These are phyloP conservation scores for Anas platyrhynchos DNA, from an alignment of 2,113 vertebrate species.

Conservation along the genomic window DNA sequence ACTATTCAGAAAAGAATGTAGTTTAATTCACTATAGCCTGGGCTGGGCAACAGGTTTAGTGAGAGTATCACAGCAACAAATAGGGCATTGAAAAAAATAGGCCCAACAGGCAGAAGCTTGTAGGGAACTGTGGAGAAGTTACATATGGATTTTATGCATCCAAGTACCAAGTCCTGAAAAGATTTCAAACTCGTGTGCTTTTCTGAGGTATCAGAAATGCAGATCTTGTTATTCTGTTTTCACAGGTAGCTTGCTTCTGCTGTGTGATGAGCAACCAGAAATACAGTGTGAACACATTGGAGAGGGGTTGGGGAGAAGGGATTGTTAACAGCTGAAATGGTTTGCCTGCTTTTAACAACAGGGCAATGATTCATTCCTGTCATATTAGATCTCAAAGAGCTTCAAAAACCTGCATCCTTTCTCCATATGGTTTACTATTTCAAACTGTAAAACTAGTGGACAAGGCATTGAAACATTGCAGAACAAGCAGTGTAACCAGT, in stretches of 20 bases:
- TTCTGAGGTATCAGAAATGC: neutral
- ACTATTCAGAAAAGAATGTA: constrained; percentile 5
- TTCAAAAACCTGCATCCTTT: neutral
- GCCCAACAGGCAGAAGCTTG: neutral
- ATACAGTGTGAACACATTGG: neutral
- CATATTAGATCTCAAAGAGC: neutral
- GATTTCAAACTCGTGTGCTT: constrained; percentile 20
- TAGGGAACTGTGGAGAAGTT: rapidly evolving
- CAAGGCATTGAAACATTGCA: neutral
- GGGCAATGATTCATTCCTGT: neutral
- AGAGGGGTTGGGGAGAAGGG: rapidly evolving
- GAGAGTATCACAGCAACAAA: neutral
- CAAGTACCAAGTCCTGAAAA: neutral
- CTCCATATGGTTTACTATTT: neutral
- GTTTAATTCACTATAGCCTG: neutral
- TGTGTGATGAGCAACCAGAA: neutral
- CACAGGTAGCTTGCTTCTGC: neutral
- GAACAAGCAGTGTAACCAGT: neutral
- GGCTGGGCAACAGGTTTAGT: neutral
- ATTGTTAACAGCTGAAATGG: neutral
- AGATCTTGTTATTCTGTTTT: constrained; percentile 17
- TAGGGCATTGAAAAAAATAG: neutral
- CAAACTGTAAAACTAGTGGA: neutral
- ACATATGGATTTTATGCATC: neutral
- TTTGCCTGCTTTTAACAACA: neutral